Evolutionary conservation across 2,113 vertebrate species (phyloP).

Genomic region (Tympanuchus pallidicinctus): DNA sequence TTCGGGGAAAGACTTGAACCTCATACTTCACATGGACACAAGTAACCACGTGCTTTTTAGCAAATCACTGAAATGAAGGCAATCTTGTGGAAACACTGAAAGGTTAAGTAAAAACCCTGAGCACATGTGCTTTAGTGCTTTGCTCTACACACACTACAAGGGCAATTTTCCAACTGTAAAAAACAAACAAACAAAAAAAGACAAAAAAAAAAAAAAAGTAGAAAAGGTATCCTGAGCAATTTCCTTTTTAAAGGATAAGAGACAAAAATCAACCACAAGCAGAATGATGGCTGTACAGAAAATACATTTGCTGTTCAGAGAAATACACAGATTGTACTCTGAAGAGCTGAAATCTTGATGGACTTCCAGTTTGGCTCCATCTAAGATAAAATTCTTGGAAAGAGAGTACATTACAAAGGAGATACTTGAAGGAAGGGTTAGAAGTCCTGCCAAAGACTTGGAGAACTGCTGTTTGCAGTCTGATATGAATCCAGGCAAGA

Average conservation of each 20-base stretch:
- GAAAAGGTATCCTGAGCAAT: not conserved
- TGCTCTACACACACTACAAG: not conserved
- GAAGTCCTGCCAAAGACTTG: conserved; percentile 40
- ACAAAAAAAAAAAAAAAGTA: not conserved
- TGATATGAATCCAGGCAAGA: not conserved
- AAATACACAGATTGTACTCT: conserved; percentile 28
- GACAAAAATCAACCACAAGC: not conserved
- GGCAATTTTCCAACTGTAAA: not conserved
- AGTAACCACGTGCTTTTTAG: not conserved
- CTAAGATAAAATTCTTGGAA: conserved; percentile 41
- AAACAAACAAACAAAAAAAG: not conserved
- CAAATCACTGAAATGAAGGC: not conserved
- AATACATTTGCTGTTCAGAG: not conserved
- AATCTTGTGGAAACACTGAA: conserved; percentile 7
- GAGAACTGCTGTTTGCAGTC: conserved; percentile 4
- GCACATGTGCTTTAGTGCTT: not conserved
- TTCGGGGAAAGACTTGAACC: conserved; percentile 25
- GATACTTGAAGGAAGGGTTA: conserved; percentile 19
- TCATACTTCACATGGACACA: not conserved
- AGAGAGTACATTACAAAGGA: not conserved
- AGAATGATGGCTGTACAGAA: not conserved
- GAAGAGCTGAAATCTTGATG: conserved; percentile 40
- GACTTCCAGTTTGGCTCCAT: conserved; percentile 53
- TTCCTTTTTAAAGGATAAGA: conserved; percentile 10
- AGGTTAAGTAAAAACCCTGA: conserved; percentile 35